Evolutionary conservation across 1,140 invertebrate species (phyloP).

Genomic region (Gonioctena quinquepunctata): DNA sequence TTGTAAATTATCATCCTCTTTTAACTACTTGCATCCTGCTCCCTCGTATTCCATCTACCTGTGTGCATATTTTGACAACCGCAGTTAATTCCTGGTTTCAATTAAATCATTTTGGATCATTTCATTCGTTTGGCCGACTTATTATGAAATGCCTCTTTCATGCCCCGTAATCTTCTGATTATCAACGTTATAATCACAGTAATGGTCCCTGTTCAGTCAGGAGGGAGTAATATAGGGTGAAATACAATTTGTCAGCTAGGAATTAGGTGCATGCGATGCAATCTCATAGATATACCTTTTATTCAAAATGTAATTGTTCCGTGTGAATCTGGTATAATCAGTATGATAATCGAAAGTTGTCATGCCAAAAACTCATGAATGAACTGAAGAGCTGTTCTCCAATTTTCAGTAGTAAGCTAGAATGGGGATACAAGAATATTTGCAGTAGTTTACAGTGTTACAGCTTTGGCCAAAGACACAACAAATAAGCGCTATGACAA

Average conservation of each 20-base stretch:
- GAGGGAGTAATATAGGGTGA: background rate
- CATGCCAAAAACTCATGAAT: too few relatives aligned
- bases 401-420: too few relatives aligned
- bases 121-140: background rate
- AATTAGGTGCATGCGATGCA: too few relatives aligned
- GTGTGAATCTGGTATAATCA: too few relatives aligned
- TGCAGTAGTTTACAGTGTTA: too few relatives aligned
- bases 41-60: background rate
- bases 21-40: background rate
- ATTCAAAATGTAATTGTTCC: too few relatives aligned
- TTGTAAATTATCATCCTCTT: conserved; percentile 10
- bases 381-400: too few relatives aligned
- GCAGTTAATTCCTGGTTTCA: background rate
- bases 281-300: too few relatives aligned
- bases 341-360: too few relatives aligned
- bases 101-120: background rate
- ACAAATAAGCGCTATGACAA: too few relatives aligned
- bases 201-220: background rate
- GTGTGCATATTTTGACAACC: background rate
- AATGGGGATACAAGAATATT: too few relatives aligned
- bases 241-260: background rate
- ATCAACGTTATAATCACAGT: background rate
- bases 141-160: background rate
- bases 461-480: too few relatives aligned
- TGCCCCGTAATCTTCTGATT: background rate